Evolutionary conservation across 1,140 invertebrate species (phyloP), one percentile per base, ranked within the genome.

Genomic region (Monochamus saltuarius): DNA sequence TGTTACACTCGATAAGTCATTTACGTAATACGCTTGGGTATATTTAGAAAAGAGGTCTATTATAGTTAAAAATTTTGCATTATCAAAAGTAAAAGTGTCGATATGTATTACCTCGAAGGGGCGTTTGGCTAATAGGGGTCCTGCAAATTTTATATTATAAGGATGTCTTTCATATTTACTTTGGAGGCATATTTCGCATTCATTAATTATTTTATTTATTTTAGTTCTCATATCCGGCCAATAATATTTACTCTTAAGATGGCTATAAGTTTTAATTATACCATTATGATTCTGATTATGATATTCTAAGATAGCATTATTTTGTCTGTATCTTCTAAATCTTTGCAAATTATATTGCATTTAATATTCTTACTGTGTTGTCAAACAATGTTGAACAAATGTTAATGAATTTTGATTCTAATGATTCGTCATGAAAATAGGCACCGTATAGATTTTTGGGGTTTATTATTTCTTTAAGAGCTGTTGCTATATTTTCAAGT

Each of bases 21-120:
- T n/a, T n/a, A n/a, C n/a, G n/a, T n/a, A n/a, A n/a, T n/a, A n/a
- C n/a, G n/a, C n/a, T n/a, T n/a, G n/a, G n/a, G n/a, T n/a, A n/a
- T n/a, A 67, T 54, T 56, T 52, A 16, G 59, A 62, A 55, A 67
- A 69, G 7, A 57, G 37, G 37, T 72, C 68, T 16, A 71, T 59
- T n/a, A 72, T 67, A 22, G 67, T 72, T 14, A 67, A 45, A 16
- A 69, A 72, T 53, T 60, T 64, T 11, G 16, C n/a, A 35, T 62
- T 57, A 4, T 62, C 57, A 22, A 69, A 67, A 34, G 45, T 52
- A 51, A 69, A 72, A 4, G 53, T 55, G 45, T 72, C 68, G 10
- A 71, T 56, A 47, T 72, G 67, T 13, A 72, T 66, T n/a, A 62
- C 51, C 16, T 72, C 64, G 47, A 72, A 71, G 2, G 69, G 67